Evolutionary conservation across 30 jellyfish, hydroid and myxozoan genomes (phyloP), one percentile per base, ranked within the genome.

Genomic region (Cassiopea xamachana): DNA sequence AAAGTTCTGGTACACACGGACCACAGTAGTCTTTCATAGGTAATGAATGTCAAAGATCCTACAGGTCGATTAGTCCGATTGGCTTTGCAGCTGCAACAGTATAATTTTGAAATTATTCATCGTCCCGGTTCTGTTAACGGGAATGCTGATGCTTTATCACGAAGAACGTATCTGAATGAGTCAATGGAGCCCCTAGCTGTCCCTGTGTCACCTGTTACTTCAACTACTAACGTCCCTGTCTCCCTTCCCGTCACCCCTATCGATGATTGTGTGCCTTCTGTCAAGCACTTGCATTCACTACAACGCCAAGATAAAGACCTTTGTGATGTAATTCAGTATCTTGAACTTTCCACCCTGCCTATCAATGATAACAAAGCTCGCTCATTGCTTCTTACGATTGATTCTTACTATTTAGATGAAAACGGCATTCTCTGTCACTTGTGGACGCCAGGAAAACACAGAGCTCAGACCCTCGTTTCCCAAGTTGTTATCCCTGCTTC

Each of bases 371-470:
- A 15, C 48, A 48, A 69, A 51, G 92, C 85, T 43, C 92, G 86
- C 0, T 46, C 90, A 48, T 49, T 81, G 48, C 81, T 81, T 39
- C 71, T 60, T 46, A 17, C 69, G 8, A 81, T 81, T 15, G 90
- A 81, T 64, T 79, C 58, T 9, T 79, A 12, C 60, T 79, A 79
- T 79, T 60, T 50, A n/a, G 88, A 79, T 55, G 77, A 81, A 47
- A 61, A 81, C 62, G 81, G 81, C 6, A 50, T 84, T 59, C 81
- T 86, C 27, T 86, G 78, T 60, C 93, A 86, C 58, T 74, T 86
- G 48, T 86, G 93, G 93, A 12, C 85, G 6, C 93, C 93, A 45
- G 84, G 82, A 1, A 81, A 73, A 64, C 96, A 73, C 60, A 69
- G 51, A 16, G 75, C 18, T 10, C 48, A 71, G 51, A 17, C 77